Evolutionary conservation across 2,888 invertebrate genomes (phyloP).

Genomic region (Auanema sp.): DNA sequence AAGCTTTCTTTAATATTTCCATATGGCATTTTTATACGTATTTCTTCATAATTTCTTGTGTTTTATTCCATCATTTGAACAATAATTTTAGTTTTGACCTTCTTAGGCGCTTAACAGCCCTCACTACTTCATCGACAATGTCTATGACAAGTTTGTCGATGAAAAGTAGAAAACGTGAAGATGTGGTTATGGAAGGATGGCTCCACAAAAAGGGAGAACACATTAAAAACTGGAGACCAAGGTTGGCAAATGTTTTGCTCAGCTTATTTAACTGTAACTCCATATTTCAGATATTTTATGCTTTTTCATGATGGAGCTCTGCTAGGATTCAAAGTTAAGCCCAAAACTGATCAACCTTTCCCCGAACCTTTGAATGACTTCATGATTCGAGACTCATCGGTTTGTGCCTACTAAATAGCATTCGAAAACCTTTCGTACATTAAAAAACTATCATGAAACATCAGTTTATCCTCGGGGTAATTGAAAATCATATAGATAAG

Average conservation of each 20-base stretch:
- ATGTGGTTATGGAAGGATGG: constrained; percentile 89
- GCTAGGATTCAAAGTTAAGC: constrained; percentile 88
- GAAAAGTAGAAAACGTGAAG: constrained; percentile 41
- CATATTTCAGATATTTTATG: constrained; percentile 77
- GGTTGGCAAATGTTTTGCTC: constrained; percentile 65
- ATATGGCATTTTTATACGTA: too few relatives aligned
- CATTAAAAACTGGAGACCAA: constrained; percentile 94
- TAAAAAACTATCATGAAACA: too few relatives aligned
- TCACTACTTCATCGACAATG: constrained; percentile 27
- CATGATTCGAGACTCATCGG: constrained; percentile 78
- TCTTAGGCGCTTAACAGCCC: not conserved
- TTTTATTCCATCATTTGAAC: too few relatives aligned
- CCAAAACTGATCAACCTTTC: constrained; percentile 71
- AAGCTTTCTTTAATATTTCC: too few relatives aligned
- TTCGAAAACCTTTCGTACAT: not conserved
- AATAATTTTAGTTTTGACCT: too few relatives aligned
- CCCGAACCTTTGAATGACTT: constrained; percentile 92
- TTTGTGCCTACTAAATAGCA: constrained; percentile 63
- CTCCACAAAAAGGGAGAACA: constrained; percentile 93
- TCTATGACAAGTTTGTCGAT: constrained; percentile 47
- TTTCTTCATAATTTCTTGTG: too few relatives aligned
- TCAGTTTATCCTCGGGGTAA: not conserved
- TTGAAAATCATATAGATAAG: not conserved
- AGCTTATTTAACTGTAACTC: too few relatives aligned
- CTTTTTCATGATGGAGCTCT: constrained; percentile 90